These are phyloP conservation scores for Argyrosomus japonicus DNA, from an alignment of 2,113 vertebrate species.

Conservation along the genomic window DNA sequence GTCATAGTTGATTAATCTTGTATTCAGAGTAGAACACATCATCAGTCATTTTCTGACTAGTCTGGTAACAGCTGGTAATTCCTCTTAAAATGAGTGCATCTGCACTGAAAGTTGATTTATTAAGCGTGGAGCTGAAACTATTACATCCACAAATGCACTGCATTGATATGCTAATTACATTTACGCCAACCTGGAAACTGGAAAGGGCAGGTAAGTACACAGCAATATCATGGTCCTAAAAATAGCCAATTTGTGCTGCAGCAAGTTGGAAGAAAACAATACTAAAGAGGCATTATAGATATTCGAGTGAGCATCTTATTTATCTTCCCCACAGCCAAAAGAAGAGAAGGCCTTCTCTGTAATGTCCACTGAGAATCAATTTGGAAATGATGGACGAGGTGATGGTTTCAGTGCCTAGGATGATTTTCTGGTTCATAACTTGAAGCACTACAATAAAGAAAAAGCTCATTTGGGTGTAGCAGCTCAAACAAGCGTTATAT, in stretches of 20 bases:
- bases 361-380: constrained; percentile 47
- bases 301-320: neutral
- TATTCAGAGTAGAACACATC: constrained; percentile 34
- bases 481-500: constrained; percentile 41
- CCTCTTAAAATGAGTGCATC: constrained; percentile 38
- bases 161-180: constrained; percentile 29
- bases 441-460: constrained; percentile 13
- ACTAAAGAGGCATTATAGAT: neutral
- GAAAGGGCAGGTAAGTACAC: constrained; percentile 16
- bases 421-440: constrained; percentile 59
- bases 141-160: neutral
- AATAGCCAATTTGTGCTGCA: constrained; percentile 16
- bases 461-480: constrained; percentile 41
- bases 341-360: constrained; percentile 5
- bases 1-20: constrained; percentile 44
- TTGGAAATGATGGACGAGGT: constrained; percentile 58
- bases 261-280: constrained; percentile 8
- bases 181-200: neutral
- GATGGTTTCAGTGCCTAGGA: constrained; percentile 27
- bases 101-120: constrained; percentile 47
- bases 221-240: constrained; percentile 22
- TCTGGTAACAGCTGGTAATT: constrained; percentile 41
- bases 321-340: constrained; percentile 1
- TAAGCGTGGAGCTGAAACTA: constrained; percentile 1
- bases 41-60: constrained; percentile 50